Evolutionary conservation across 1,140 invertebrate genomes (phyloP).

Genomic region (Anoplolepis gracilipes): DNA sequence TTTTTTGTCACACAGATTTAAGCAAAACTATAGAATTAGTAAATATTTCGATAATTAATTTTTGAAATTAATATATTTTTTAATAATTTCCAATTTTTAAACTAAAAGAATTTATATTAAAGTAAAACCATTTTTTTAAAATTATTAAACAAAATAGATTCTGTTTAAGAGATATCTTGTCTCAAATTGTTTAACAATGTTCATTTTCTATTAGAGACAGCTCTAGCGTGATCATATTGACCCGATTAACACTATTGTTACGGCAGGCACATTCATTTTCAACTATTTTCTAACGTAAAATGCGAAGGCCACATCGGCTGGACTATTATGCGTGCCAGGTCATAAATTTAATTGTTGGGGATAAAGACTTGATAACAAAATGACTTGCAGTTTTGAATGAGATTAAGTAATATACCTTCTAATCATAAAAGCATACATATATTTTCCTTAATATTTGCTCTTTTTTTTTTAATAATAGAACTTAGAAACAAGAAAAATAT

Average conservation of each 20-base stretch:
- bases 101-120: not conserved
- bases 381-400: not conserved
- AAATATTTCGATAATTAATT: slow-evolving; percentile 4
- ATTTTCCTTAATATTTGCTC: not conserved
- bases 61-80: not conserved
- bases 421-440: not conserved
- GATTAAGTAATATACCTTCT: not conserved
- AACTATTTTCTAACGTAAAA: slow-evolving; percentile 32
- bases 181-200: not conserved
- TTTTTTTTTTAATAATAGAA: not conserved
- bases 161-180: not conserved
- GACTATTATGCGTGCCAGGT: slow-evolving; percentile 24
- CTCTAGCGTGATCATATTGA: not conserved
- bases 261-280: not conserved
- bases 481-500: not conserved
- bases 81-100: not conserved
- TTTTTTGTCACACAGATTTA: not conserved
- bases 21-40: not conserved
- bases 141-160: not conserved
- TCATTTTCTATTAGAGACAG: not conserved
- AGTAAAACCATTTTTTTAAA: slow-evolving; percentile 20
- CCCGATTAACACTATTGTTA: slow-evolving; percentile 29
- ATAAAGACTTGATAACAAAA: slow-evolving; percentile 41
- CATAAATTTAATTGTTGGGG: not conserved
- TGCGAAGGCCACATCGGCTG: slow-evolving; percentile 26